Base-by-base conservation (phyloP, 2,888 invertebrate genomes). In the Dryadula phaetusa region DNA sequence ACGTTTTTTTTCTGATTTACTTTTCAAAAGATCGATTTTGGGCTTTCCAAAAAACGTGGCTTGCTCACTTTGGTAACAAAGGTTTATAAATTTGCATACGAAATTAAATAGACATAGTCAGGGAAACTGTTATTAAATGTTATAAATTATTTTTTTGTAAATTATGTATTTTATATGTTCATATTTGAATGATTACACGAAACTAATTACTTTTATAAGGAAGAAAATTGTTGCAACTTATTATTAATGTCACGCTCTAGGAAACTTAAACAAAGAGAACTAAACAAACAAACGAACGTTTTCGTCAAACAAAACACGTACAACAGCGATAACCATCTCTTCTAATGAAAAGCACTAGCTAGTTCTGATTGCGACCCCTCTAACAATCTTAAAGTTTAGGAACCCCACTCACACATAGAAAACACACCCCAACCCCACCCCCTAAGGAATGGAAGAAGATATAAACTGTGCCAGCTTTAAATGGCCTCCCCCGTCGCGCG, bases 371-470 rank as follows among this genome's bases (percentile, higher is more conserved):
- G 90, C 90, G 88, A 86, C 86, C 90, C 87, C 87, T 81, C 83
- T 87, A 89, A 89, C 90, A 88, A 89, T 92, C 91, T 92, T 90
- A 88, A 89, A 88, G 86, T 87, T 89, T 80, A 82, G 85, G 77
- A 81, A 75, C 82, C 82, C 81, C 81, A 78, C 87, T 76, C 88
- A 88, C 87, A 86, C 80, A 82, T 71, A 73, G 76, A 79, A 70
- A 73, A 61, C 69, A 75, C 73, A 62, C 75, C 77, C 78, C 75
- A 52, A 72, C 81, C 77, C 87, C 78, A 76, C 83, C 82, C 82
- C 81, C 82, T 67, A 81, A 86, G 84, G 82, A 86, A 82, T 80
- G 82, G 81, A 78, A 77, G 82, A 87, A 87, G 84, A 83, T 82
- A 81, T 78, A 77, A 80, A 79, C 79, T 74, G 75, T 72, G 62